Base-by-base conservation (phyloP, 2,797 vertebrate genomes). In the Coregonus sp. region DNA sequence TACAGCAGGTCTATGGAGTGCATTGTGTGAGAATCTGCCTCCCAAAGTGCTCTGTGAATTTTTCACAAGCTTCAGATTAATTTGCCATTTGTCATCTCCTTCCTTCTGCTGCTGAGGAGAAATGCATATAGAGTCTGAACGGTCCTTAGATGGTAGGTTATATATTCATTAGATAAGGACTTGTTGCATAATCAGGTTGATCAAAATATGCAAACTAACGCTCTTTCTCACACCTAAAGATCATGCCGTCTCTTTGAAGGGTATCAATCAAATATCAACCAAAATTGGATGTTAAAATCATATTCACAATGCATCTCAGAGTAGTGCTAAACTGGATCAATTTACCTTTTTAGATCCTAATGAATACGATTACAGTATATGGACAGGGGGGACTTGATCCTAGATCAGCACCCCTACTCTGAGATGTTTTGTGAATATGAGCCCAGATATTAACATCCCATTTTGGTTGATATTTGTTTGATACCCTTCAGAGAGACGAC, bases 11-110 rank as follows among this genome's bases (percentile, higher is more conserved):
- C 14, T 50, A 9, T 35, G 12, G 31, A 18, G 33, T 68, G 5
- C 5, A 12, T 35, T n/a, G 72, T 61, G 25, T 3, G 50, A 52
- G 29, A 54, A 50, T 33, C 52, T 16, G 15, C 0, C 7, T 12
- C 25, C 5, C 16, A 15, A 33, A 16, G 12, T 72, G 25, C 25
- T 6, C 51, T 31, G 15, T 35, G 52, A 14, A 73, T 59, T 56
- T 73, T 54, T 73, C 52, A 37, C 72, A 73, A 35, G 52, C 72
- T 73, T 56, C 29, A 56, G 25, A 72, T 72, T 72, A 50, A 72
- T 56, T 31, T 72, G 71, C 5, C 12, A 15, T 72, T 72, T 20
- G 16, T 73, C 52, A 73, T 59, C 14, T 73, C 31, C 16, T 59
- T 71, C 50, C n/a, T 51, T 9, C 16, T 29, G 72, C 70, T 25